Conservation (phyloP, 2,113 vertebrate species). For the Erythrocebus patas region DNA sequence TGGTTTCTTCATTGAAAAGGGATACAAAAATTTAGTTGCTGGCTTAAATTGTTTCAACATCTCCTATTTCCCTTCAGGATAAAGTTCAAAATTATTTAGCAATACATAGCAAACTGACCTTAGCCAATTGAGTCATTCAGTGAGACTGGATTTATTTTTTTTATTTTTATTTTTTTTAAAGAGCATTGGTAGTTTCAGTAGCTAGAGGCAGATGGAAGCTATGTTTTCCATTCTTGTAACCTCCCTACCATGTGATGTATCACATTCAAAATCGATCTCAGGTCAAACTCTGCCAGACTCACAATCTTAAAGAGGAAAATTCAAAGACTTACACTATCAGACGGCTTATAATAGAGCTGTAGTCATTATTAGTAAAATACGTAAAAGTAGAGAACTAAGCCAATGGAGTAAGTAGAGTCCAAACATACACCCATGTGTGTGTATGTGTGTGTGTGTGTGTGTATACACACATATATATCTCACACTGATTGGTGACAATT, state of each 20-base stretch:
- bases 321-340: neutral
- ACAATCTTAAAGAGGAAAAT: neutral
- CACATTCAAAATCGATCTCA: neutral
- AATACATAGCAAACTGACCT: neutral
- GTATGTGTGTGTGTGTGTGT: no score
- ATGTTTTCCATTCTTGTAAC: neutral
- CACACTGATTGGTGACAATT: neutral
- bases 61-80: neutral
- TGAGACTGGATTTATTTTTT: neutral
- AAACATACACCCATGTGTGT: neutral
- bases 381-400: neutral
- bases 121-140: neutral
- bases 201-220: neutral
- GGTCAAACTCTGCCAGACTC: neutral
- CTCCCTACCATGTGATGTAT: neutral
- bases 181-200: neutral
- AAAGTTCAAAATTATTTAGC: constrained; percentile 47
- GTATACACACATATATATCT: neutral
- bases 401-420: neutral
- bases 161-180: no score
- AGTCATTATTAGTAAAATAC: neutral
- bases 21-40: constrained; percentile 6
- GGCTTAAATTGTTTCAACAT: constrained; percentile 14
- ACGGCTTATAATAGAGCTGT: neutral
- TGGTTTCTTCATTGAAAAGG: constrained; percentile 17